Percentiles rank a stretch among this genome's conserved stretches.
phyloP scores from a whole-genome alignment of 1,140 invertebrate species.

The Drosophila melanogaster region Release_6_plus_ISO1_MT NT_033777.3:31012001-31012500 shows the following conservation, averaged over 20 bases:
- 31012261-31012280: constrained; percentile 2
- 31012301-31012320: constrained; percentile 29
- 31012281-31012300: constrained; percentile 22
- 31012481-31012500: constrained; percentile 51
- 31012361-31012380: constrained; percentile 66
- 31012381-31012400: constrained; percentile 66
- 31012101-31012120: not conserved
- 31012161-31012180: too few species aligned
- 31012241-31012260: too few species aligned
- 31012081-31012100: constrained; percentile 37
- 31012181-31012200: too few species aligned
- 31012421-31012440: constrained; percentile 18
- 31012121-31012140: not conserved
- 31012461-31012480: constrained; percentile 21
- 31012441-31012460: constrained; percentile 38
- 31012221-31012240: not conserved
- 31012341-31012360: constrained; percentile 43
- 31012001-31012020: constrained; percentile 38
- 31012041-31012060: constrained; percentile 20
- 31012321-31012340: constrained; percentile 42
- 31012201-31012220: not conserved
- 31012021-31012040: not conserved
- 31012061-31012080: constrained; percentile 34
- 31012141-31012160: too few species aligned
- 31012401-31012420: constrained; percentile 15